phyloP scores from a whole-genome alignment of 2,888 invertebrate genomes.

The Hyposoter dolosus region DNA sequence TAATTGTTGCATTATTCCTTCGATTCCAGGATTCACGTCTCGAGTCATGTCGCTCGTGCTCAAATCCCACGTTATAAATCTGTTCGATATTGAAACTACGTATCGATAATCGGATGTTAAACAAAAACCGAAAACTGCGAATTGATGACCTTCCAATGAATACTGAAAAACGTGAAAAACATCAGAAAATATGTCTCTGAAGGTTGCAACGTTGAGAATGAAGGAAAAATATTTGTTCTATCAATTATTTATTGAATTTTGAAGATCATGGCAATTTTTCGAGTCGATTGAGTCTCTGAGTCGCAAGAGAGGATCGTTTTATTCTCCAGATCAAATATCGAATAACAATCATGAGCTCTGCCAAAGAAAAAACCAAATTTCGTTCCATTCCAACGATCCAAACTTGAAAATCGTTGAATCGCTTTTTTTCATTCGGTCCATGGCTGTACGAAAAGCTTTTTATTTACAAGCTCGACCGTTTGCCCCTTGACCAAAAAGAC shows the following conservation, averaged over 20 bases:
- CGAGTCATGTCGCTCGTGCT: conserved; percentile 97
- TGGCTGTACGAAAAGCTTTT: not conserved
- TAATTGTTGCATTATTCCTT: conserved; percentile 98
- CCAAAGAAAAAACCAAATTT: too few relatives aligned
- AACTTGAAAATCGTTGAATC: not conserved
- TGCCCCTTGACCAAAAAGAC: not conserved
- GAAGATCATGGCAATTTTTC: too few relatives aligned
- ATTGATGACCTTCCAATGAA: conserved; percentile 98
- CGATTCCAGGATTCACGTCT: conserved; percentile 96
- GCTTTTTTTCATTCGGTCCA: not conserved
- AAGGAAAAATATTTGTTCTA: too few relatives aligned
- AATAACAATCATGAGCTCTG: too few relatives aligned
- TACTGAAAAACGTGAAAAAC: conserved; percentile 87
- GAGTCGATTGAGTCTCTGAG: too few relatives aligned
- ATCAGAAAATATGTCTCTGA: too few relatives aligned
- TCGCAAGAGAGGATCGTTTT: too few relatives aligned
- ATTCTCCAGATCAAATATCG: too few relatives aligned
- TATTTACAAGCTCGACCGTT: not conserved
- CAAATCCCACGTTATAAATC: conserved; percentile 98
- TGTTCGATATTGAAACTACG: conserved; percentile 97
- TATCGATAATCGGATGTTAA: conserved; percentile 96
- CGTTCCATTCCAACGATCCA: too few relatives aligned
- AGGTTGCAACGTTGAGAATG: too few relatives aligned
- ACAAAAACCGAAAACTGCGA: conserved; percentile 97
- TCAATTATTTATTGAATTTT: too few relatives aligned